These are phyloP conservation scores for Centrocercus urophasianus DNA, from an alignment of 2,113 vertebrate species.

Conservation along the genomic window DNA sequence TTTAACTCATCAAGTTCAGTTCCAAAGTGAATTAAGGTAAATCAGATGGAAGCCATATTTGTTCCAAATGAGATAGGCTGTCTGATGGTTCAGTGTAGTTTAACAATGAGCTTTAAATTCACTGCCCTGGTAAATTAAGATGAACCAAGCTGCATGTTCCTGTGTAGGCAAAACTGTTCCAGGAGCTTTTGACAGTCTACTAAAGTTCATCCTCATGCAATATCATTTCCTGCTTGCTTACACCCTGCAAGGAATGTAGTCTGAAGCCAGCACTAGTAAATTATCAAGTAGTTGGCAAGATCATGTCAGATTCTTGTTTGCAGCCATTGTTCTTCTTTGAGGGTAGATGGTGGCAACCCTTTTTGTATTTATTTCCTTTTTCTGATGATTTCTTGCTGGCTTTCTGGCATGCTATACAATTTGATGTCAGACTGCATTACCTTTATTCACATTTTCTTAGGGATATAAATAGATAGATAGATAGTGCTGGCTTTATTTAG, in stretches of 20 bases:
- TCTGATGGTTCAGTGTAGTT: background rate
- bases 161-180: background rate
- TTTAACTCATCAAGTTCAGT: background rate
- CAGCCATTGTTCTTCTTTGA: background rate
- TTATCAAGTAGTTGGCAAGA: background rate
- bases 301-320: background rate
- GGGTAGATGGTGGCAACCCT: background rate
- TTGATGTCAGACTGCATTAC: background rate
- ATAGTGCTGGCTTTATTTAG: background rate
- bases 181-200: background rate
- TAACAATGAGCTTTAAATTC: background rate
- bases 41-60: background rate
- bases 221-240: slow-evolving; percentile 2
- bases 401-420: background rate
- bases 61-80: background rate
- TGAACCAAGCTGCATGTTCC: background rate
- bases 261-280: slow-evolving; percentile 8
- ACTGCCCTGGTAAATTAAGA: background rate
- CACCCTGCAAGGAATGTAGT: background rate
- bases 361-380: background rate
- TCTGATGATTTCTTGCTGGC: background rate
- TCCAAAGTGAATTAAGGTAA: background rate
- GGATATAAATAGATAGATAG: background rate
- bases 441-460: background rate
- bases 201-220: background rate